Conservation (phyloP, 2,888 invertebrate species). For the Sicus ferrugineus region DNA sequence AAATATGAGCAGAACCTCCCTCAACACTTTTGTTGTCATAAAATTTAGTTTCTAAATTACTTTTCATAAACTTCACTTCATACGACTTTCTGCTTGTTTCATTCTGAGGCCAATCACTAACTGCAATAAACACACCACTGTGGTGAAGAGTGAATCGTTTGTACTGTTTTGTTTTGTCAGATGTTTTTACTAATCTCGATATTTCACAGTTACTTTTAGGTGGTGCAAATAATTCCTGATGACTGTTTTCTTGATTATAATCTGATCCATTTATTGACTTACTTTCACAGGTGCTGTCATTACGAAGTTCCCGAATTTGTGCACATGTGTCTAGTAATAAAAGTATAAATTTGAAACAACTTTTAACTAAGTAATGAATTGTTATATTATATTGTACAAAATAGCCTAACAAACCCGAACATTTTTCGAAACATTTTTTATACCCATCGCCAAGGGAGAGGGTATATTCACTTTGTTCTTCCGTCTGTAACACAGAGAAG, state of each 20-base stretch:
- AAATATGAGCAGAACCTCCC: constrained; percentile 47
- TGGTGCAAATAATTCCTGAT: background rate
- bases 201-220: background rate
- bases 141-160: constrained; percentile 58
- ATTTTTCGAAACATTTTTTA: no score
- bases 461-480: no score
- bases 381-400: no score
- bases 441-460: no score
- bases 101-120: constrained; percentile 69
- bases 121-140: constrained; percentile 71
- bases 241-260: background rate
- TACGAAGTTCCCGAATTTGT: no score
- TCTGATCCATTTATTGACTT: no score
- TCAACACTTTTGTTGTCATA: background rate
- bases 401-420: no score
- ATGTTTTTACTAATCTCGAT: constrained; percentile 57
- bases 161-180: constrained; percentile 41
- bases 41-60: constrained; percentile 13
- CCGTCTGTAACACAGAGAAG: no score
- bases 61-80: constrained; percentile 11
- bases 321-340: no score
- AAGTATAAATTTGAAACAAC: no score
- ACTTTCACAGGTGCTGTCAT: no score
- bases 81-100: constrained; percentile 31
- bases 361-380: no score